These are phyloP conservation scores for Pristionchus pacificus DNA, from an alignment of 1,140 invertebrate genomes.

Conservation along the genomic window DNA sequence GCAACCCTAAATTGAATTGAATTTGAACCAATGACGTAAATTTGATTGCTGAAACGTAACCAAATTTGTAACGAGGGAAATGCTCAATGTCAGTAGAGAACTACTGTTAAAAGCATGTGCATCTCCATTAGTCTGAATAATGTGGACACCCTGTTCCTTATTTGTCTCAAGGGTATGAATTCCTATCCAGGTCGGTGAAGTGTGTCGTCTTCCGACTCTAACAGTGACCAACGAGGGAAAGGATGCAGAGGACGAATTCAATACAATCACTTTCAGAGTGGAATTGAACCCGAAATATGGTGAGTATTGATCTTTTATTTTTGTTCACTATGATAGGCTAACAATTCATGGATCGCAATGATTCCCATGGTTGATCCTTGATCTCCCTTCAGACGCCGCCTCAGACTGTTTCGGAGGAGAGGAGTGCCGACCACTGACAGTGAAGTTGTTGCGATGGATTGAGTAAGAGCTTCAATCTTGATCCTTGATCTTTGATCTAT, in stretches of 20 bases:
- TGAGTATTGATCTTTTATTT: too few species aligned
- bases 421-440: neutral
- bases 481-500: neutral
- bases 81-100: too few species aligned
- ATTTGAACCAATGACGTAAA: too few species aligned
- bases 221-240: slow-evolving; percentile 6
- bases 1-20: too few species aligned
- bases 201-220: slow-evolving; percentile 1
- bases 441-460: slow-evolving; percentile 17
- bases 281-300: slow-evolving; percentile 5
- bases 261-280: slow-evolving; percentile 4
- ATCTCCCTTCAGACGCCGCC: neutral
- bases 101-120: too few species aligned
- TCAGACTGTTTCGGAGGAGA: neutral
- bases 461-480: slow-evolving; percentile 2
- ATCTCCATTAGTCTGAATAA: too few species aligned
- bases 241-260: slow-evolving; percentile 7
- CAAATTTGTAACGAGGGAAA: too few species aligned
- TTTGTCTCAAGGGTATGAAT: neutral
- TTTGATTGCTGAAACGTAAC: too few species aligned
- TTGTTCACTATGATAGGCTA: too few species aligned
- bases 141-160: too few species aligned
- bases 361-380: too few species aligned
- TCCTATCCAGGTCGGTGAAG: slow-evolving; percentile 1
- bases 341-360: too few species aligned